These are phyloP conservation scores for Dioctria rufipes DNA, from an alignment of 2,888 invertebrate genomes.

Conservation along the genomic window DNA sequence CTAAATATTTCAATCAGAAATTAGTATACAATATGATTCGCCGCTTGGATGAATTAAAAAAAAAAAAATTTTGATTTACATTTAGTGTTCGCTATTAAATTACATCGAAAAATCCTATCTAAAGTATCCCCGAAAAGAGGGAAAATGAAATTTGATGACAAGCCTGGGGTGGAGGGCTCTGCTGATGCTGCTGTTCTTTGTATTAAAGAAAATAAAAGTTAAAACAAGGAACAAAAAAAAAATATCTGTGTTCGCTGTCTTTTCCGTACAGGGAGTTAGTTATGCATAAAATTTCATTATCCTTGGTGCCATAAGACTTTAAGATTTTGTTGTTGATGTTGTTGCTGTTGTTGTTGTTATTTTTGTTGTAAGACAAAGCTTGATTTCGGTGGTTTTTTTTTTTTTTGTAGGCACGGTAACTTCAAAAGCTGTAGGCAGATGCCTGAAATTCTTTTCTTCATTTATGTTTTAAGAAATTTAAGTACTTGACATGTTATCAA, in stretches of 20 bases:
- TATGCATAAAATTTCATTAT: slow-evolving; percentile 51
- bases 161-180: not conserved
- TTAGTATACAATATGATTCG: not conserved
- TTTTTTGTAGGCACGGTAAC: not conserved
- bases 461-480: slow-evolving; percentile 33
- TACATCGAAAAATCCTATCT: not conserved
- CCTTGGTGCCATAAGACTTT: slow-evolving; percentile 37
- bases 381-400: too few species aligned
- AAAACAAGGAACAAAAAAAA: not conserved
- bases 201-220: not conserved
- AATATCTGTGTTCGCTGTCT: not conserved
- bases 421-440: not conserved
- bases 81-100: slow-evolving; percentile 28
- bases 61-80: not conserved
- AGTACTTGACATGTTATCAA: slow-evolving; percentile 44
- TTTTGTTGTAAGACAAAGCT: slow-evolving; percentile 35
- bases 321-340: not conserved
- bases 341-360: not conserved
- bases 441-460: slow-evolving; percentile 6
- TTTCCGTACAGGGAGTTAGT: slow-evolving; percentile 26
- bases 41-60: too few species aligned
- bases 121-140: slow-evolving; percentile 9
- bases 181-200: slow-evolving; percentile 7
- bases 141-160: slow-evolving; percentile 35
- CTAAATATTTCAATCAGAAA: not conserved